Evolutionary conservation across 1,140 invertebrate genomes (phyloP).

Genomic region (Scaptomyza montana): DNA sequence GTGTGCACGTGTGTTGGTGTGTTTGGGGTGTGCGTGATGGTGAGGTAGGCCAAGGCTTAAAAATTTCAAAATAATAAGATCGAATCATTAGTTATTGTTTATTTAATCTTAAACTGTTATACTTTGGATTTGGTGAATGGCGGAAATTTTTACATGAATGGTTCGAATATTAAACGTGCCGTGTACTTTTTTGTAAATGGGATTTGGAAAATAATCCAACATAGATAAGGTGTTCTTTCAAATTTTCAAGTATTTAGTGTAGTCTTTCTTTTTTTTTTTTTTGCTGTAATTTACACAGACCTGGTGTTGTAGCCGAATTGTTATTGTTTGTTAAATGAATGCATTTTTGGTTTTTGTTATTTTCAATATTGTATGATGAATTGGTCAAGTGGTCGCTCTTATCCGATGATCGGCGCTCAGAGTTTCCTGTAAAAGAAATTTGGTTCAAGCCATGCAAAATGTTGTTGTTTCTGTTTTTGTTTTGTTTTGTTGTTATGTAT

Average conservation of each 20-base stretch:
- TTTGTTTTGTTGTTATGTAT: slow-evolving; percentile 32
- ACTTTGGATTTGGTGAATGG: slow-evolving; percentile 9
- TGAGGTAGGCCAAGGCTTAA: slow-evolving; percentile 43
- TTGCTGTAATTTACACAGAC: slow-evolving; percentile 83
- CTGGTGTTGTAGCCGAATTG: slow-evolving; percentile 84
- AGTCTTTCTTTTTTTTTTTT: slow-evolving; percentile 32
- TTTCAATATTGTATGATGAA: slow-evolving; percentile 83
- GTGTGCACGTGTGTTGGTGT: slow-evolving; percentile 2
- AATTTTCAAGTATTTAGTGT: slow-evolving; percentile 34
- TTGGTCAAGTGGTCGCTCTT: slow-evolving; percentile 84
- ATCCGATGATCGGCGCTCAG: slow-evolving; percentile 83
- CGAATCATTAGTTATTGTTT: slow-evolving; percentile 4
- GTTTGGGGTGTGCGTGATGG: slow-evolving; percentile 50
- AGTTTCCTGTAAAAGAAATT: slow-evolving; percentile 84
- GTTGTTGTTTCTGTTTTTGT: slow-evolving; percentile 39
- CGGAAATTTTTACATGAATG: neutral
- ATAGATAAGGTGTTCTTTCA: slow-evolving; percentile 28
- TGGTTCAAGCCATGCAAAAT: slow-evolving; percentile 84
- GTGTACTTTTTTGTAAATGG: slow-evolving; percentile 1
- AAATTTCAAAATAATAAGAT: slow-evolving; percentile 25
- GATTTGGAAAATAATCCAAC: neutral
- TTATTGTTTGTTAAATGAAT: slow-evolving; percentile 84
- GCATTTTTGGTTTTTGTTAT: slow-evolving; percentile 84
- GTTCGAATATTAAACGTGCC: slow-evolving; percentile 1
- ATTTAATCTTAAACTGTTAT: neutral